These are phyloP conservation scores for Caenorhabditis sp. DNA, from an alignment of 2,888 invertebrate species.

Conservation along the genomic window DNA sequence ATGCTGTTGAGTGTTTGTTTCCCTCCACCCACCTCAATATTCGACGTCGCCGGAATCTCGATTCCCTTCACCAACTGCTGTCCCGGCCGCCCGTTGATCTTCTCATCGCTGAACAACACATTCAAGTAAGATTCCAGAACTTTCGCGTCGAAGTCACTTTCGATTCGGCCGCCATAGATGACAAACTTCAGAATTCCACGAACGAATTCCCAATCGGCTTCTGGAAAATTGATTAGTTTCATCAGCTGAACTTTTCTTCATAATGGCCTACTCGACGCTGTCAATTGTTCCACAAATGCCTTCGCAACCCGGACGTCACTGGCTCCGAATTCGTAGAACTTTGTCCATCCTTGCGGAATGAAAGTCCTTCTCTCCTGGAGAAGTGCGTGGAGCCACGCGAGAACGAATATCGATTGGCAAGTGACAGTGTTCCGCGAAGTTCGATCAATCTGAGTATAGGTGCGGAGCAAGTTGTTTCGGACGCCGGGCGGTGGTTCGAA, in stretches of 20 bases:
- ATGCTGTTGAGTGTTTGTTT: not conserved
- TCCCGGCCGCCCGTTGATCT: slow-evolving; percentile 69
- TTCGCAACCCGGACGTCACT: slow-evolving; percentile 90
- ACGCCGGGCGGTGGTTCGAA: slow-evolving; percentile 88
- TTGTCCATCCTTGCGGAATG: slow-evolving; percentile 93
- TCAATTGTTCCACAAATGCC: slow-evolving; percentile 86
- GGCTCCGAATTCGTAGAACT: slow-evolving; percentile 92
- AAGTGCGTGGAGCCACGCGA: slow-evolving; percentile 93
- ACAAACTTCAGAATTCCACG: slow-evolving; percentile 90
- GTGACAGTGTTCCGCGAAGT: slow-evolving; percentile 82
- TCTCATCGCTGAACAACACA: slow-evolving; percentile 80
- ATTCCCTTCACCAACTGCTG: slow-evolving; percentile 65
- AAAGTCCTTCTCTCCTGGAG: slow-evolving; percentile 92
- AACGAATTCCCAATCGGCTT: slow-evolving; percentile 88
- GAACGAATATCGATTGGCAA: slow-evolving; percentile 87
- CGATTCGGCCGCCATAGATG: slow-evolving; percentile 92
- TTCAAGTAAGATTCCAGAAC: slow-evolving; percentile 88
- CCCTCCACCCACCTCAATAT: slow-evolving; percentile 33
- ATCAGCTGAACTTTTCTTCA: not conserved
- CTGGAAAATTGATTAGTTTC: no score
- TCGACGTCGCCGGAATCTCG: slow-evolving; percentile 51
- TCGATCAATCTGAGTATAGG: slow-evolving; percentile 64
- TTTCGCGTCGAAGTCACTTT: slow-evolving; percentile 88
- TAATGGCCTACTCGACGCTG: slow-evolving; percentile 65
- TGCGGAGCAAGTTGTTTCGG: slow-evolving; percentile 87